phyloP scores from a whole-genome alignment of 1,140 invertebrate species.

The Gryllus bimaculatus region DNA sequence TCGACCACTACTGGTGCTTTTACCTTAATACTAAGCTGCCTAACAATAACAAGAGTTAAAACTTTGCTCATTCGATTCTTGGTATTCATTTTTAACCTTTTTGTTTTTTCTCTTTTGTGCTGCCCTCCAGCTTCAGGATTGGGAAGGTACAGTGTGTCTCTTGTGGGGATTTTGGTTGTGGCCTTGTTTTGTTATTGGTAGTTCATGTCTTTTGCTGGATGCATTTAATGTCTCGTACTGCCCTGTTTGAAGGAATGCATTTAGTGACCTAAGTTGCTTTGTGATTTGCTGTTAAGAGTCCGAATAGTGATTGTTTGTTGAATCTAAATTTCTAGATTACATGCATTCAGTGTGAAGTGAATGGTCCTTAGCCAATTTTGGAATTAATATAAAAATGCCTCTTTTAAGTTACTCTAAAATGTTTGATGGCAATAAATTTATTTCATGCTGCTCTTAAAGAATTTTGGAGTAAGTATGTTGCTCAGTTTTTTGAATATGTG shows the following conservation, averaged over 20 bases:
- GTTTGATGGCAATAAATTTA: not conserved
- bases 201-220: conserved; percentile 53
- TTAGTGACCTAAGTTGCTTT: not conserved
- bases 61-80: no score
- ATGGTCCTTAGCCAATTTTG: no score
- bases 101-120: conserved; percentile 28
- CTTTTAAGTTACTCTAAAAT: not conserved
- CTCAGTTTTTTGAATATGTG: no score
- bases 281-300: not conserved
- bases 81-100: not conserved
- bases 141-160: conserved; percentile 59
- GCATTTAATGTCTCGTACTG: conserved; percentile 37
- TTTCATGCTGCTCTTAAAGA: not conserved
- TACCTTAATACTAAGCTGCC: no score
- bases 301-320: no score
- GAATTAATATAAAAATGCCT: no score
- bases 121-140: conserved; percentile 48
- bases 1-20: no score
- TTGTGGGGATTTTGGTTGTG: conserved; percentile 49
- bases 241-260: not conserved
- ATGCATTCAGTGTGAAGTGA: no score
- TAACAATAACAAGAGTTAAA: no score
- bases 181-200: conserved; percentile 50
- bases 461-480: not conserved
- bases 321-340: no score